Base-by-base conservation (phyloP, 2,113 vertebrate species). In the Caranx ignobilis region DNA sequence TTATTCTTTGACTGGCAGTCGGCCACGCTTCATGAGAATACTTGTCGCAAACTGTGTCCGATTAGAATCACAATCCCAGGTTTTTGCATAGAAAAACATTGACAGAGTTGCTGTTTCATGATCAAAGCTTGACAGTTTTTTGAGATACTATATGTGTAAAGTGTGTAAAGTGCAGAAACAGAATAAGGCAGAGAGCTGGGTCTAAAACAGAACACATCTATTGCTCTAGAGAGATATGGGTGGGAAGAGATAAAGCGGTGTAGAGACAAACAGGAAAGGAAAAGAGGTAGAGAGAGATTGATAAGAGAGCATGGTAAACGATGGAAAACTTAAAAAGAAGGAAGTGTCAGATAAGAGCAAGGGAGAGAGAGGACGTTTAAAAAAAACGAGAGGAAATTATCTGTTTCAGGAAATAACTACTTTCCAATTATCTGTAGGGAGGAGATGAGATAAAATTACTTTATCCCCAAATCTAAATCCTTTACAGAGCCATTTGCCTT, bases 81-180 rank as follows among this genome's bases (percentile, higher is more conserved):
- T 87, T 80, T 89, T 94, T 94, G 94, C 92, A 95, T 94, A 94
- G 93, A 92, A 91, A 88, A 88, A 85, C 77, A 77, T 79, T 68
- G 72, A 91, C 75, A 81, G 57, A 77, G 69, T 61, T 66, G 69
- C 50, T 84, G 81, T 68, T 81, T 78, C 75, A 75, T 55, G 73
- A 76, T 69, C 67, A 65, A 73, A 89, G 32, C 52, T 75, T n/a
- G 62, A 75, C 68, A 79, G 61, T 35, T 77, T 35, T 63, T 76
- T 76, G 35, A 85, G 59, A 84, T 54, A 83, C 68, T 6, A 63
- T 50, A 67, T 57, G 69, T 69, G 72, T 87, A 89, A 91, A 90
- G 82, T 87, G 79, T 81, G 43, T 77, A 89, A 92, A 92, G 88
- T 92, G 91, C 90, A 88, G 68, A 87, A 85, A 93, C 50, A 64